These are phyloP conservation scores for Hypselothyrea guttata DNA, from an alignment of 2,888 invertebrate species.

Conservation along the genomic window DNA sequence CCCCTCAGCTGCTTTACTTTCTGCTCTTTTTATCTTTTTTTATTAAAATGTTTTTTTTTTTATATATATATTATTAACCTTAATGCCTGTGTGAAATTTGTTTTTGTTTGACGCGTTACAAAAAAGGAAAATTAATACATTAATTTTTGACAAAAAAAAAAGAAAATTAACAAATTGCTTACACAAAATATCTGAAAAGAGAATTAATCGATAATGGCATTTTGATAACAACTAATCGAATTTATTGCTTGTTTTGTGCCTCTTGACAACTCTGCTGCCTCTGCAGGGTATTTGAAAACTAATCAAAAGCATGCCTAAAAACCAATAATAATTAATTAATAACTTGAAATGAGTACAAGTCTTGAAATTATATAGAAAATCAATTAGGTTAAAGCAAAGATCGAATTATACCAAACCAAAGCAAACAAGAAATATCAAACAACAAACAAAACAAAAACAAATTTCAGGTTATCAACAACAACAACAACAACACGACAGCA, in stretches of 20 bases:
- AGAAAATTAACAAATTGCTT: constrained; percentile 34
- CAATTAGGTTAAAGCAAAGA: too few relatives aligned
- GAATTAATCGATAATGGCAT: constrained; percentile 56
- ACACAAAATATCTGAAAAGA: constrained; percentile 5
- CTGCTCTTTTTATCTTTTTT: constrained; percentile 8
- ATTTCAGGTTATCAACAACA: constrained; percentile 76
- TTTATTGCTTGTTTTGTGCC: constrained; percentile 63
- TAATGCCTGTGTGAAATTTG: constrained; percentile 77
- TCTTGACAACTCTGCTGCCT: constrained; percentile 35
- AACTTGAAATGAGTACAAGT: constrained; percentile 26
- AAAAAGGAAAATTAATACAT: constrained; percentile 13
- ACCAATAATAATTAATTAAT: constrained; percentile 27
- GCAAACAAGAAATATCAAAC: constrained; percentile 33
- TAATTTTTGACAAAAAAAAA: constrained; percentile 12
- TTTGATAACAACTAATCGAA: constrained; percentile 62
- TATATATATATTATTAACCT: too few relatives aligned
- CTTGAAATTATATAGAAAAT: too few relatives aligned
- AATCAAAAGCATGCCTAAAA: constrained; percentile 50
- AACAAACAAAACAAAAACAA: constrained; percentile 78
- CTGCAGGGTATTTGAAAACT: constrained; percentile 16
- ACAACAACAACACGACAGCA: constrained; percentile 41
- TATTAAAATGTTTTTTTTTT: too few relatives aligned
- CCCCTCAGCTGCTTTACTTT: constrained; percentile 14
- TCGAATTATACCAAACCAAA: too few relatives aligned
- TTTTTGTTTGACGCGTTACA: constrained; percentile 66